Evolutionary conservation across 2,888 invertebrate species (phyloP).

Genomic region (Steinernema carpocapsae): DNA sequence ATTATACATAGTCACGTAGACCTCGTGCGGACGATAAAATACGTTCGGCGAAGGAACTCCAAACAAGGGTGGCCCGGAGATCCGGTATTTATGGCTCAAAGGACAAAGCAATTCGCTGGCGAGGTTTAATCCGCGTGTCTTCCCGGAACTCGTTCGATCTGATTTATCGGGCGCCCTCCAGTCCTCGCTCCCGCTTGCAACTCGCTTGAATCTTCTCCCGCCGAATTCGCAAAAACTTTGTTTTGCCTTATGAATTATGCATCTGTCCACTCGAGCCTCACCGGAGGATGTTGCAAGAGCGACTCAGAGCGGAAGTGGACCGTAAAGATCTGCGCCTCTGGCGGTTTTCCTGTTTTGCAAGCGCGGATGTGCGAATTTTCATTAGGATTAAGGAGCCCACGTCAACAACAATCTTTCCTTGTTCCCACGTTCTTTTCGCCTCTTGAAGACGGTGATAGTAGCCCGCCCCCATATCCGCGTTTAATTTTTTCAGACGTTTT

Average conservation of each 20-base stretch:
- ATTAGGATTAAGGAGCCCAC: no score
- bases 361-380: no score
- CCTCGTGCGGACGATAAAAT: not conserved
- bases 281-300: conserved; percentile 13
- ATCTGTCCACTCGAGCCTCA: conserved; percentile 23
- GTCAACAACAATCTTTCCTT: no score
- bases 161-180: conserved; percentile 8
- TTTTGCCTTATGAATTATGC: conserved; percentile 9
- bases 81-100: no score
- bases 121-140: no score
- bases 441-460: no score
- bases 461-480: no score
- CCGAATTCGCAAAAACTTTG: not conserved
- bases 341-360: not conserved
- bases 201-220: not conserved
- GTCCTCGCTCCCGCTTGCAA: conserved; percentile 11
- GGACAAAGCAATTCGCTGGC: no score
- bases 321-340: not conserved
- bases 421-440: no score
- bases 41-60: not conserved
- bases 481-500: no score
- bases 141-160: not conserved
- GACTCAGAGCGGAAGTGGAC: conserved; percentile 10
- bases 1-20: no score
- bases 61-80: not conserved